Conservation (phyloP, 2,797 vertebrate genomes). For the Sebastolobus altivelis region DNA sequence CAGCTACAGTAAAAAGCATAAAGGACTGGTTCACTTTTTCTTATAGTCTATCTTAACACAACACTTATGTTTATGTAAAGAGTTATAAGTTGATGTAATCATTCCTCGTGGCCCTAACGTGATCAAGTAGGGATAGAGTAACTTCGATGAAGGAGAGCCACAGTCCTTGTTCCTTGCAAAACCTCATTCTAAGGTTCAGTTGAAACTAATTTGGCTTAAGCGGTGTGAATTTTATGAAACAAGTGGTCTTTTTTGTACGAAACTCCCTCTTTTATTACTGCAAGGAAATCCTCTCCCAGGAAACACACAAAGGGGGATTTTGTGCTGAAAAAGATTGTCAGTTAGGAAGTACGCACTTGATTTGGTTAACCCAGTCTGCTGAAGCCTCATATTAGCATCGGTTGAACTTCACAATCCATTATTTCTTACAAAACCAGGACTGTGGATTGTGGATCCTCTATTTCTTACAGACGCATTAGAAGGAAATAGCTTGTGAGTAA, state of each 20-base stretch:
- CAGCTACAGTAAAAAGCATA: background rate
- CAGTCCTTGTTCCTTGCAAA: conserved; percentile 4
- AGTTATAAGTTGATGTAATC: background rate
- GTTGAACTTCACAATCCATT: background rate
- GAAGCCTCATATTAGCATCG: background rate
- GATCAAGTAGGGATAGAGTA: background rate
- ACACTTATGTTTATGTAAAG: background rate
- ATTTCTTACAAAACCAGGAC: background rate
- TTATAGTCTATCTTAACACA: background rate
- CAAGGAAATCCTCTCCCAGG: background rate
- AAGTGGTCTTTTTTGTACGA: background rate
- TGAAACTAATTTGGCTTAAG: conserved; percentile 15
- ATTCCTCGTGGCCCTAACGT: background rate
- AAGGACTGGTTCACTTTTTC: background rate
- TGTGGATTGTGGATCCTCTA: background rate
- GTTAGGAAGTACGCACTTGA: background rate
- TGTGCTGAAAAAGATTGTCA: conserved; percentile 8
- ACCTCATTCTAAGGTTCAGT: conserved; percentile 31
- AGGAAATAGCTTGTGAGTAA: background rate
- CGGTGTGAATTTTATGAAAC: background rate
- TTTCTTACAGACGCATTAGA: background rate
- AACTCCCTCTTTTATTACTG: background rate
- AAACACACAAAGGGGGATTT: conserved; percentile 32
- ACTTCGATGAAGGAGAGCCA: background rate
- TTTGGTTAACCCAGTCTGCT: background rate